A percentile compares a stretch with the other conserved stretches of the same genome.
Conservation (phyloP, 64 coral and sea anemone species). For the Stichodactyla helianthus region DNA sequence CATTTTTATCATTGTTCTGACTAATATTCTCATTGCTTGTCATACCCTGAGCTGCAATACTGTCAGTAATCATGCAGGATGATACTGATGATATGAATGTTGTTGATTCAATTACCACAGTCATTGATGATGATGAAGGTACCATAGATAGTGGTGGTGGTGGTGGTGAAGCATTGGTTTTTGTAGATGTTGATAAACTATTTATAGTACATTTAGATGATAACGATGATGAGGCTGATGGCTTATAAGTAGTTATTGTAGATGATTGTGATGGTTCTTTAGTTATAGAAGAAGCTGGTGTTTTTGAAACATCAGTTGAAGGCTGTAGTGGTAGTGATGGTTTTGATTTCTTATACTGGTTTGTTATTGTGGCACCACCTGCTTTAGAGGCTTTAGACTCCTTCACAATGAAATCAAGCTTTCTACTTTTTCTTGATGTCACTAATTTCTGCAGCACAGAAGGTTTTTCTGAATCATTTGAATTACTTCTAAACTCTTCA, state of each 20-base stretch:
- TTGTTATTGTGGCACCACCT: not conserved
- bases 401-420: not conserved
- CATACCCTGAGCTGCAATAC: not conserved
- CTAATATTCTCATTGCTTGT: not conserved
- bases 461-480: not conserved
- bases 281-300: too few species aligned
- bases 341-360: not conserved
- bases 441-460: not conserved
- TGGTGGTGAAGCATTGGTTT: not conserved
- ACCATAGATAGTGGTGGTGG: not conserved
- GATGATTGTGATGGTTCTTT: not conserved
- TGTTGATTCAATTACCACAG: not conserved
- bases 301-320: too few species aligned
- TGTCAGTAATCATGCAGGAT: not conserved
- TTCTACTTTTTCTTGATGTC: not conserved
- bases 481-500: not conserved
- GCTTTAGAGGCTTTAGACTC: not conserved
- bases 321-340: too few species aligned
- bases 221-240: too few species aligned
- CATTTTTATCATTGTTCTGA: not conserved
- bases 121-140: not conserved
- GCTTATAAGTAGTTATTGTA: not conserved
- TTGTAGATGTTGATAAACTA: too few species aligned
- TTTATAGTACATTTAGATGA: too few species aligned
- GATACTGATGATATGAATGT: not conserved